These are phyloP conservation scores for Trididemnum clinides DNA, from an alignment of 23 tunicate species.

Conservation along the genomic window DNA sequence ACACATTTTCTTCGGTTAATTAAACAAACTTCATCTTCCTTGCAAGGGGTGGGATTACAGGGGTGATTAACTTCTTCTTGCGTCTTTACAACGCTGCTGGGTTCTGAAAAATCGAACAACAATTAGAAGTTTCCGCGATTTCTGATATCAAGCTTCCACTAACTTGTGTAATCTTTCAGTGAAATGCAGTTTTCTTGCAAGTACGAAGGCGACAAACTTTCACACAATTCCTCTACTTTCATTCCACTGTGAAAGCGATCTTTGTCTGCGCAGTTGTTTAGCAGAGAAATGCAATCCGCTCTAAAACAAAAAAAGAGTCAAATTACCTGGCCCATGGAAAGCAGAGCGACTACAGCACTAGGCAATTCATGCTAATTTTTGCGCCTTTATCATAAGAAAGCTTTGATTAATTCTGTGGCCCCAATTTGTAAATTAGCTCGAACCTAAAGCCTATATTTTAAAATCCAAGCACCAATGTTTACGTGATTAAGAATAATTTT, in stretches of 20 bases:
- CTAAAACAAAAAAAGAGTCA: conserved; percentile 7
- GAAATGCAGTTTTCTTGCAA: conserved; percentile 60
- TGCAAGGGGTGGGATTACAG: conserved; percentile 76
- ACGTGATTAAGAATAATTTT: too few species aligned
- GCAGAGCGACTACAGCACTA: too few species aligned
- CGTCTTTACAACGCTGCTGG: conserved; percentile 1
- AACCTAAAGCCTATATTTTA: too few species aligned
- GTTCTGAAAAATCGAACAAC: conserved; percentile 15
- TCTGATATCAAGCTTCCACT: too few species aligned
- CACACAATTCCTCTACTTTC: conserved; percentile 55
- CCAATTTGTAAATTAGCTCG: too few species aligned
- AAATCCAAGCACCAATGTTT: too few species aligned
- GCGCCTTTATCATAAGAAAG: too few species aligned
- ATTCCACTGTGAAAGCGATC: conserved; percentile 15
- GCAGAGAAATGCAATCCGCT: conserved; percentile 53
- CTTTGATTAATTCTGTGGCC: too few species aligned
- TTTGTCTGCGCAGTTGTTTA: conserved; percentile 72
- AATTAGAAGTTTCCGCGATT: not conserved
- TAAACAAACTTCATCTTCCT: conserved; percentile 58
- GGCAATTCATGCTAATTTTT: too few species aligned
- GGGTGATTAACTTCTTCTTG: conserved; percentile 59
- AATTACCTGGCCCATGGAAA: too few species aligned
- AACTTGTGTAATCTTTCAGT: conserved; percentile 61
- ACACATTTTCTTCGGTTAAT: conserved; percentile 59
- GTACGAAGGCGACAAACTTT: conserved; percentile 56